Evolutionary conservation across 2,113 vertebrate species (phyloP).

Genomic region (Paradoxurus hermaphroditus): DNA sequence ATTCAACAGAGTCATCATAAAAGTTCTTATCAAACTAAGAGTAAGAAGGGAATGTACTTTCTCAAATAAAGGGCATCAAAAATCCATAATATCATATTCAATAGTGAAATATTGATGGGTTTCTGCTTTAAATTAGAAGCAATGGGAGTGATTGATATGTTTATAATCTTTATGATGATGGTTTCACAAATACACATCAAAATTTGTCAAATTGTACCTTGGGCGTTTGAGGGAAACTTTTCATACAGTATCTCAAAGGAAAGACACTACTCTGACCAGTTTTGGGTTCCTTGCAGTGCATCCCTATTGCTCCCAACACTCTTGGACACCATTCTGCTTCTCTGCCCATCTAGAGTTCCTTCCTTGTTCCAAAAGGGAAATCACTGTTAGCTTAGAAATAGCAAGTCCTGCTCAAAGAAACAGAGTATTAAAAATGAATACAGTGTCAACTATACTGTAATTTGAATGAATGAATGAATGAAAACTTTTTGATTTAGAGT

Average conservation of each 20-base stretch:
- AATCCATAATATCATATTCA: neutral
- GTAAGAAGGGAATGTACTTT: neutral
- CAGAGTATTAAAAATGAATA: neutral
- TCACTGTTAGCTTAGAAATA: slow-evolving; percentile 24
- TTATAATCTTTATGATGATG: neutral
- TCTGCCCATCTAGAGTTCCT: neutral
- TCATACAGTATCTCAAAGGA: neutral
- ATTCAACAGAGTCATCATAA: neutral
- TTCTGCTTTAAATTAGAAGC: neutral
- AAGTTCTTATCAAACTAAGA: neutral
- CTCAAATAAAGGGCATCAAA: neutral
- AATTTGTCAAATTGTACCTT: neutral
- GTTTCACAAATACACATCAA: neutral
- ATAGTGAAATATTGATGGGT: neutral
- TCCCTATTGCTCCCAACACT: neutral
- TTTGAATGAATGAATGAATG: no score
- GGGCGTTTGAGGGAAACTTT: neutral
- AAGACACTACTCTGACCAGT: neutral
- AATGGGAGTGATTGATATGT: neutral
- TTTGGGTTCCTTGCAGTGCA: neutral
- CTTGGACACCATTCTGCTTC: neutral
- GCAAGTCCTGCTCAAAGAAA: slow-evolving; percentile 13
- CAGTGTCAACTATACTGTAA: no score
- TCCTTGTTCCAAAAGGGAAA: slow-evolving; percentile 1
- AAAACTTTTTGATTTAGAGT: neutral